These are phyloP conservation scores for Synchiropus splendidus DNA, from an alignment of 2,113 vertebrate genomes.

Conservation along the genomic window DNA sequence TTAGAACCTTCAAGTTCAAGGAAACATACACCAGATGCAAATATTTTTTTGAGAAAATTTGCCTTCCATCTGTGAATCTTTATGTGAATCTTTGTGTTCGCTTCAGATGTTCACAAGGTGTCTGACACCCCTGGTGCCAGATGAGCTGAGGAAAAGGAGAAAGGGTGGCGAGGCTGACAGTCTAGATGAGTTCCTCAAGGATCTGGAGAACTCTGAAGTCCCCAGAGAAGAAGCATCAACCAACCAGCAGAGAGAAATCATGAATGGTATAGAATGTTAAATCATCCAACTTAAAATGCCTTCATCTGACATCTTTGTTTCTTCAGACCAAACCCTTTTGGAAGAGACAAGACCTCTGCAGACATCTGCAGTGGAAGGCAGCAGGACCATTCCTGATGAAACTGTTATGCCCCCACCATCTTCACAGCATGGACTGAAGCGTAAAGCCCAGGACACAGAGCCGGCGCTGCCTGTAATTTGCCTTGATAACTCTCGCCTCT, in stretches of 20 bases:
- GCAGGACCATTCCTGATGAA: slow-evolving; percentile 85
- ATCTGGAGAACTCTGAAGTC: slow-evolving; percentile 96
- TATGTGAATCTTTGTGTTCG: no score
- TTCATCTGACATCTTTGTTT: no score
- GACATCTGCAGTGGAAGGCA: slow-evolving; percentile 84
- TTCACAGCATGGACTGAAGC: slow-evolving; percentile 81
- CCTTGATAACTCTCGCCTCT: no score
- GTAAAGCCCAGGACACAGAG: slow-evolving; percentile 84
- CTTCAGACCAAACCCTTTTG: slow-evolving; percentile 85
- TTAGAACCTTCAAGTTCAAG: no score
- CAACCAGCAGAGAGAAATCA: slow-evolving; percentile 61
- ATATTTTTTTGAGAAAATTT: no score
- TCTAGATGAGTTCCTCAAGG: slow-evolving; percentile 95
- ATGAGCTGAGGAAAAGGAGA: slow-evolving; percentile 90
- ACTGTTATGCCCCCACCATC: slow-evolving; percentile 91
- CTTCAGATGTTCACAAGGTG: slow-evolving; percentile 94
- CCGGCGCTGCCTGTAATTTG: slow-evolving; percentile 74
- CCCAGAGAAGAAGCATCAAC: slow-evolving; percentile 81
- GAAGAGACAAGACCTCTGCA: slow-evolving; percentile 93
- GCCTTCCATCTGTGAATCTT: no score
- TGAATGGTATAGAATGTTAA: no score
- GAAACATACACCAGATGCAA: no score
- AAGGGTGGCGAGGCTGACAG: slow-evolving; percentile 98
- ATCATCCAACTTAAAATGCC: neutral
- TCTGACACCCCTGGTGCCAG: slow-evolving; percentile 94